These are phyloP conservation scores for Pelobates fuscus DNA, from an alignment of 2,113 vertebrate species.

Conservation along the genomic window DNA sequence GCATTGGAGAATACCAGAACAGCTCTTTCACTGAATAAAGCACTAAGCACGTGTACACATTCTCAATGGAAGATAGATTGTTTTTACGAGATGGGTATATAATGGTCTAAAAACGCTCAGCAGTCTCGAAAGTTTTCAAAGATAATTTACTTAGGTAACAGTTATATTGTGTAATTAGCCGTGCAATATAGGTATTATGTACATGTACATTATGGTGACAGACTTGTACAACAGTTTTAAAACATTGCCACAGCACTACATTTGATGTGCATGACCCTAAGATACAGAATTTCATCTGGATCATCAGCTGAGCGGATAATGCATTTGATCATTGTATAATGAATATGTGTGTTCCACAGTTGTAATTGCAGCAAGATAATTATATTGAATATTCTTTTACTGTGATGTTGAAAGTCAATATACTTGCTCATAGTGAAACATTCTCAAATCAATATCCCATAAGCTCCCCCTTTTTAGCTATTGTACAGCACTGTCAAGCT, in stretches of 20 bases:
- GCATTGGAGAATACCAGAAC: no score
- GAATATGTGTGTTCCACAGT: conserved; percentile 39
- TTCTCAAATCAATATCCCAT: conserved; percentile 28
- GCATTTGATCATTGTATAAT: conserved; percentile 49
- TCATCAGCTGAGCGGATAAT: conserved; percentile 38
- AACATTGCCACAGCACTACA: conserved; percentile 44
- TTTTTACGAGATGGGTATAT: not conserved
- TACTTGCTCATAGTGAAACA: conserved; percentile 27
- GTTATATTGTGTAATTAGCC: conserved; percentile 45
- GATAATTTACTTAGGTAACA: conserved; percentile 45
- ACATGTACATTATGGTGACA: conserved; percentile 40
- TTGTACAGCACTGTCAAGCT: not conserved
- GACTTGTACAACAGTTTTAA: conserved; percentile 39
- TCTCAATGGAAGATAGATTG: no score
- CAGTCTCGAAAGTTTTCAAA: conserved; percentile 33
- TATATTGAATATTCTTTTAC: conserved; percentile 36
- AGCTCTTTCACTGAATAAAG: no score
- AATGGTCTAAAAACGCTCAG: conserved; percentile 20
- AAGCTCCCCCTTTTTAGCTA: not conserved
- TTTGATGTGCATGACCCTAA: conserved; percentile 40
- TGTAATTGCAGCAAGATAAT: conserved; percentile 44
- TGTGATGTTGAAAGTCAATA: conserved; percentile 36
- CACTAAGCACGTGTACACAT: no score
- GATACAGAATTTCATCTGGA: conserved; percentile 35
- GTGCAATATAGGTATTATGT: conserved; percentile 45